Base-by-base conservation (phyloP, 2,888 invertebrate genomes). In the Orthosia gothica region DNA sequence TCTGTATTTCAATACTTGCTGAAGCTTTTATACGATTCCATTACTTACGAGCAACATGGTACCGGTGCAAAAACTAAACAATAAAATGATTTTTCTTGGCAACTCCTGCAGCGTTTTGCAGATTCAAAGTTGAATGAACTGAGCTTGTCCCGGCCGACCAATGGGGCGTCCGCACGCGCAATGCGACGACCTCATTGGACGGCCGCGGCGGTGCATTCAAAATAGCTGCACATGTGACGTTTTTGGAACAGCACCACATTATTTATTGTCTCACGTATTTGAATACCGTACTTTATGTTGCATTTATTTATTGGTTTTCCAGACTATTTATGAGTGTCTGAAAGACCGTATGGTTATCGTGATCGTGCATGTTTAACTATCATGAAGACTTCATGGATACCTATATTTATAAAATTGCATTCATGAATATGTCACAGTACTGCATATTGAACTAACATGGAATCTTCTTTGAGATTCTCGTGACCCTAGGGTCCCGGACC, bases 181-280 rank as follows among this genome's bases (percentile, higher is more conserved):
- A 89, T 95, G 95, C 95, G 95, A 91, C 93, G 95, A 91, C 94
- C 95, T 89, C 92, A 91, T 93, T 94, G 93, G 91, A 83, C 82
- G 88, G 40, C 40, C 7, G 40, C 40, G 40, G 81, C 81, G 78
- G 83, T 90, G 90, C 90, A 91, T 89, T 87, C 83, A 86, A 85
- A 87, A 84, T 84, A 85, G 76, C 75, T 84, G 81, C 82, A 86
- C 85, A 85, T 84, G 79, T 86, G 80, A 86, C 79, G 81, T 87
- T 89, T 89, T 89, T 84, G 79, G 83, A 81, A 82, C 79, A 75
- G 66, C 76, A 78, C 79, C 74, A 74, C 77, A 77, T 83, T 85
- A 87, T 89, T 89, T 86, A 89, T 83, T 79, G 81, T 82, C 77
- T 85, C 66, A 82, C 81, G 76, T 85, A 80, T 81, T 87, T 76